Evolutionary conservation across 2,888 invertebrate species (phyloP).

Genomic region (Sthenelais limicola): DNA sequence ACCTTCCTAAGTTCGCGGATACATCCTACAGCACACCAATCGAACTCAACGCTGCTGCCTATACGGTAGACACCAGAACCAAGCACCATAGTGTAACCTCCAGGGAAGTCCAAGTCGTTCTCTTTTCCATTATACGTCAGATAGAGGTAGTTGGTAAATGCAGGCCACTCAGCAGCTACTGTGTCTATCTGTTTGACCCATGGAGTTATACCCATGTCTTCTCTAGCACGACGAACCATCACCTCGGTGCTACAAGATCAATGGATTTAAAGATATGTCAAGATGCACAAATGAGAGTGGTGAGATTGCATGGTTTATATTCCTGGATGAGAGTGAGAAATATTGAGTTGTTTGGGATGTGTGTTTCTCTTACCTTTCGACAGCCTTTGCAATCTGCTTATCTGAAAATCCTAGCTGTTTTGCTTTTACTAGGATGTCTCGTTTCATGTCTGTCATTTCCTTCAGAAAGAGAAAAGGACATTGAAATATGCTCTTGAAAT

Average conservation of each 20-base stretch:
- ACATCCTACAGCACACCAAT: slow-evolving; percentile 99
- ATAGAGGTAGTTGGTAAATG: slow-evolving; percentile 98
- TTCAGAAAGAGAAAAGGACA: neutral
- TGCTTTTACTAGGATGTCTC: slow-evolving; percentile 81
- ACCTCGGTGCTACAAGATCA: slow-evolving; percentile 82
- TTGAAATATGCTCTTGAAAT: too few species aligned
- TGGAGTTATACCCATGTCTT: slow-evolving; percentile 61
- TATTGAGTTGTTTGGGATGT: neutral
- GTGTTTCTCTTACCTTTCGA: slow-evolving; percentile 66
- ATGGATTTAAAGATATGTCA: neutral
- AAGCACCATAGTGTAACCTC: slow-evolving; percentile 79
- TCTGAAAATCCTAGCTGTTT: slow-evolving; percentile 98
- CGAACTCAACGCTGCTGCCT: slow-evolving; percentile 97
- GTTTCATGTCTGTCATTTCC: slow-evolving; percentile 47
- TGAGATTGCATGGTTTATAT: too few species aligned
- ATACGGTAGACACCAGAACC: slow-evolving; percentile 76
- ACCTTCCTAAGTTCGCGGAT: slow-evolving; percentile 87
- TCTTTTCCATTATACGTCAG: slow-evolving; percentile 90
- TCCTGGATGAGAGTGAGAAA: neutral
- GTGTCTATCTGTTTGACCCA: slow-evolving; percentile 97
- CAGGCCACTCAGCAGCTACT: slow-evolving; percentile 99
- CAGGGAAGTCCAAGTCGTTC: slow-evolving; percentile 64
- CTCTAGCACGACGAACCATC: slow-evolving; percentile 70
- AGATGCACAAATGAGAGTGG: neutral
- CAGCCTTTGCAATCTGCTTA: slow-evolving; percentile 87